Evolutionary conservation across 2,113 vertebrate genomes (phyloP).

Genomic region (Phocoena phocoena): DNA sequence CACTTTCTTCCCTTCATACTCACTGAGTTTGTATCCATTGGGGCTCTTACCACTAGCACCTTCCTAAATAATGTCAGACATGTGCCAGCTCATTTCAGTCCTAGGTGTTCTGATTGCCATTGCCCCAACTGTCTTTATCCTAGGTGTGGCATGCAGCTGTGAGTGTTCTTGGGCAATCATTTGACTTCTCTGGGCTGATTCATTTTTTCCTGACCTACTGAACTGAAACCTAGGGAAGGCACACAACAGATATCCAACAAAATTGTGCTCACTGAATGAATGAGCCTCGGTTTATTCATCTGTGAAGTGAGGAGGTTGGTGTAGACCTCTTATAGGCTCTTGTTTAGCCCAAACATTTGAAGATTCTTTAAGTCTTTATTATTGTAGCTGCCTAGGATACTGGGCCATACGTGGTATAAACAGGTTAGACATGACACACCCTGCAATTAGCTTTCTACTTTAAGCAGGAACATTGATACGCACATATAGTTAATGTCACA

Average conservation of each 20-base stretch:
- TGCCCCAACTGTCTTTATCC: neutral
- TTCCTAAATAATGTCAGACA: neutral
- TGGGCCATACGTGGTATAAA: neutral
- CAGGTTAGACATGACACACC: neutral
- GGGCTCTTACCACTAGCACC: neutral
- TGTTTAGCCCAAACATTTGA: neutral
- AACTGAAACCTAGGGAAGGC: neutral
- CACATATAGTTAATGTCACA: neutral
- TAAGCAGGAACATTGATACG: neutral
- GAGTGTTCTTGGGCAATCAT: neutral
- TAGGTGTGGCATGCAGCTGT: neutral
- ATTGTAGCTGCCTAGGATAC: neutral
- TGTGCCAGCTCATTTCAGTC: neutral
- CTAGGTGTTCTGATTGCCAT: neutral
- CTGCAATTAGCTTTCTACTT: neutral
- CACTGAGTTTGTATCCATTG: neutral
- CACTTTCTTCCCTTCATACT: neutral
- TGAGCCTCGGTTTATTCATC: neutral
- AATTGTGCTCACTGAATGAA: neutral
- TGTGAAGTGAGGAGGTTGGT: neutral
- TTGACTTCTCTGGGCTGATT: neutral
- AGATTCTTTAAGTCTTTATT: neutral
- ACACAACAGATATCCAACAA: neutral
- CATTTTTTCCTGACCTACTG: neutral
- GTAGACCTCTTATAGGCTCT: neutral